Conservation (phyloP, 2,888 invertebrate genomes). For the Synanthedon andrenaeformis region DNA sequence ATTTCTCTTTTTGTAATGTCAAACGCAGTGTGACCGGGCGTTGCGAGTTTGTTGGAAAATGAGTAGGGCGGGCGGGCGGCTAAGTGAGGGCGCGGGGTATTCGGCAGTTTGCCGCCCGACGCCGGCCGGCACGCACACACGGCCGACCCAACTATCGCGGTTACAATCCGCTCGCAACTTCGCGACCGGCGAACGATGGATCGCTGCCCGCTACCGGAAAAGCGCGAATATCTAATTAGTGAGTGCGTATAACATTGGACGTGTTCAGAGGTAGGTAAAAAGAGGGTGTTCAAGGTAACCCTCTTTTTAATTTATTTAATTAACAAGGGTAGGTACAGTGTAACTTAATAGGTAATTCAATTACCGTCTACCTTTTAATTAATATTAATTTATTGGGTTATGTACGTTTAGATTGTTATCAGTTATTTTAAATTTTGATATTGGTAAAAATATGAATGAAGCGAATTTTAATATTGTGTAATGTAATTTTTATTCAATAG, state of each 20-base stretch:
- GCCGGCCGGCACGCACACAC: constrained; percentile 41
- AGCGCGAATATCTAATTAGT: not conserved
- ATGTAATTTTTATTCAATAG: too few species aligned
- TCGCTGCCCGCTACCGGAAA: not conserved
- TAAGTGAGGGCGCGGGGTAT: constrained; percentile 18
- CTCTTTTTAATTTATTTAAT: not conserved
- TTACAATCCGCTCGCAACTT: constrained; percentile 1
- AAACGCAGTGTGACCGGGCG: not conserved
- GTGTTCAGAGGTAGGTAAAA: not conserved
- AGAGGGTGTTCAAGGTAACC: too few species aligned
- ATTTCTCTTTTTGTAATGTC: constrained; percentile 4
- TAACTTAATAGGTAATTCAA: too few species aligned
- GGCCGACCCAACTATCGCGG: constrained; percentile 9
- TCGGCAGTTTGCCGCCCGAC: constrained; percentile 48
- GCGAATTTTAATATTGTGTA: too few species aligned
- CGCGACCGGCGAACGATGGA: not conserved
- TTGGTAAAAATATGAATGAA: too few species aligned
- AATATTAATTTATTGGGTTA: too few species aligned
- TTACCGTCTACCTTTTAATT: too few species aligned
- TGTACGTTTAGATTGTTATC: too few species aligned
- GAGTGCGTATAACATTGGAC: not conserved
- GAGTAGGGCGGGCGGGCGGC: not conserved
- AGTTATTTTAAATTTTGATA: too few species aligned
- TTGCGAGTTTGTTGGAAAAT: not conserved
- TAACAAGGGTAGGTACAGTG: not conserved